phyloP scores from a whole-genome alignment of 2,888 invertebrate genomes.

The Melieria omissa region DNA sequence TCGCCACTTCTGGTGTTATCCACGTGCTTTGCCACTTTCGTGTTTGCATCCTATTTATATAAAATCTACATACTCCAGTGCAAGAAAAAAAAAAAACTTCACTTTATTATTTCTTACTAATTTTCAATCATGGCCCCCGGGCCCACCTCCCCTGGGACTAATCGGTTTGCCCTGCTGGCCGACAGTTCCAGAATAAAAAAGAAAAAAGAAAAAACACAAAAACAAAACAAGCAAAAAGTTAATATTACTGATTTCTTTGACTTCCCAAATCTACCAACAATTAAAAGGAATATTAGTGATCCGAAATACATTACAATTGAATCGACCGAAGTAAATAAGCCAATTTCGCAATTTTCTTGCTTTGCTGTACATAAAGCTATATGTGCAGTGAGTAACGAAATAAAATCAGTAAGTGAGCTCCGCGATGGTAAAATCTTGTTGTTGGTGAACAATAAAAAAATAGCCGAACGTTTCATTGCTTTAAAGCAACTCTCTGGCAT shows the following conservation, averaged over 20 bases:
- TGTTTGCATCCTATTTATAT: too few relatives aligned
- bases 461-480: slow-evolving; percentile 8
- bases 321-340: not conserved
- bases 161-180: slow-evolving; percentile 9
- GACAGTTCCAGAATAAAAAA: slow-evolving; percentile 8
- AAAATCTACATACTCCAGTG: too few relatives aligned
- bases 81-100: too few relatives aligned
- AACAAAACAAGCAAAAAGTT: slow-evolving; percentile 9
- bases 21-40: too few relatives aligned
- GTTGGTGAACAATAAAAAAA: slow-evolving; percentile 15
- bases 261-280: slow-evolving; percentile 10
- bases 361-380: slow-evolving; percentile 15
- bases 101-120: too few relatives aligned
- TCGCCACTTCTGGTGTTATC: not conserved
- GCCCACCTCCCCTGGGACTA: slow-evolving; percentile 5
- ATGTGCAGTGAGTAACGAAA: slow-evolving; percentile 4
- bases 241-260: slow-evolving; percentile 1
- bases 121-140: slow-evolving; percentile 1
- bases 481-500: slow-evolving; percentile 12
- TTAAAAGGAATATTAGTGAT: slow-evolving; percentile 3
- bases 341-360: slow-evolving; percentile 1
- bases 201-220: slow-evolving; percentile 1
- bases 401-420: slow-evolving; percentile 3
- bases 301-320: slow-evolving; percentile 14
- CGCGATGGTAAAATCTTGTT: slow-evolving; percentile 12